A percentile compares a stretch with the other conserved stretches of the same genome.
phyloP scores from a whole-genome alignment of 1,140 invertebrate genomes.

The Chelonus insularis region DNA sequence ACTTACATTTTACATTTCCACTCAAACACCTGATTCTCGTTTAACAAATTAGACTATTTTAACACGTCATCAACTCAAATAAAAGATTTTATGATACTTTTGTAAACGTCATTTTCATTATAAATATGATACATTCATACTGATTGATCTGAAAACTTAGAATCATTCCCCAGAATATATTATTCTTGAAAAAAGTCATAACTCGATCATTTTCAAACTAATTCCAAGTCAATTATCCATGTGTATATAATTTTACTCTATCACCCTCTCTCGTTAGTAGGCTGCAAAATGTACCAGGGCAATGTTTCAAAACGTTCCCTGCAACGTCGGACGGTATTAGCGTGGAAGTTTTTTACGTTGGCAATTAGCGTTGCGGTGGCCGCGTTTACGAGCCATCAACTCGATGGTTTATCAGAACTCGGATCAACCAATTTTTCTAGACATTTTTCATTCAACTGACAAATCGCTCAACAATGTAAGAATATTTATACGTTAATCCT shows the following conservation, averaged over 20 bases:
- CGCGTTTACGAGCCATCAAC: constrained; percentile 36
- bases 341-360: constrained; percentile 23
- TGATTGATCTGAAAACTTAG: no score
- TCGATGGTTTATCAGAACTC: constrained; percentile 33
- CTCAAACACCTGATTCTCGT: no score
- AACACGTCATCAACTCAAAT: no score
- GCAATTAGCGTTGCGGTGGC: constrained; percentile 30
- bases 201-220: no score
- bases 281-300: background rate
- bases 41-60: no score
- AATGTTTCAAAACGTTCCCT: constrained; percentile 13
- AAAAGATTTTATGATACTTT: no score
- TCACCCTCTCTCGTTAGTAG: constrained; percentile 22
- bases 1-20: no score
- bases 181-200: no score
- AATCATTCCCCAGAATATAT: no score
- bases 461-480: constrained; percentile 12
- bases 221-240: no score
- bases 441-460: constrained; percentile 11
- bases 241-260: constrained; percentile 4
- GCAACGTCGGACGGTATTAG: constrained; percentile 17
- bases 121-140: no score
- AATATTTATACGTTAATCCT: constrained; percentile 6
- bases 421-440: constrained; percentile 17
- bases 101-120: no score